phyloP scores from a whole-genome alignment of 2,888 invertebrate genomes.

The Drosophila longiperda region DNA sequence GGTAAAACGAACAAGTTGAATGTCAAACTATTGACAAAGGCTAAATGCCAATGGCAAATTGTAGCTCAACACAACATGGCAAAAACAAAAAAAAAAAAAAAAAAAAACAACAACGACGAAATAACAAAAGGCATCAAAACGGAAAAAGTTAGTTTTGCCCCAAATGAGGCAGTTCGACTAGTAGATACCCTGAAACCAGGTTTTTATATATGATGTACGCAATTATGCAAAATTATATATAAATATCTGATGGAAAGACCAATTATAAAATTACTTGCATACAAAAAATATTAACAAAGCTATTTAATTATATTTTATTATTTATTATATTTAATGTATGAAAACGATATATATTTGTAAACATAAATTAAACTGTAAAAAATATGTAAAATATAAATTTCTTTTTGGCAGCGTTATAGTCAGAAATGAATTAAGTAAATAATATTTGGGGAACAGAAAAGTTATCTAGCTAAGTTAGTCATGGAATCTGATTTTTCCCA shows the following conservation, averaged over 20 bases:
- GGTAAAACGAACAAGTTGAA: conserved; percentile 25
- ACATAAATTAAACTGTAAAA: neutral
- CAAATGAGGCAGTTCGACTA: neutral
- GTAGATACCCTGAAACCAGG: neutral
- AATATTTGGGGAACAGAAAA: neutral
- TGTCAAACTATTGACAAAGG: conserved; percentile 4
- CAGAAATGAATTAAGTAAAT: neutral
- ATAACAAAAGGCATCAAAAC: neutral
- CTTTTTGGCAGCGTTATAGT: neutral
- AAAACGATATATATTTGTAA: neutral
- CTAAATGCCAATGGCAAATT: conserved; percentile 11
- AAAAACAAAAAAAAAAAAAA: conserved; percentile 9
- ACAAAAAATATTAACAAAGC: neutral
- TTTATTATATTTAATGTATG: neutral
- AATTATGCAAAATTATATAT: no score
- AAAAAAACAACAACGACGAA: neutral
- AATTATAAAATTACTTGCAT: neutral
- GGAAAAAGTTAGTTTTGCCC: neutral
- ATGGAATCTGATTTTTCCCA: neutral
- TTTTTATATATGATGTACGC: neutral
- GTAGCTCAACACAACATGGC: neutral
- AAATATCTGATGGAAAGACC: neutral
- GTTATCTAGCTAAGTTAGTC: neutral
- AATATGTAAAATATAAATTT: neutral
- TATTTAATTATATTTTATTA: neutral